These are phyloP conservation scores for Sarcophilus harrisii DNA, from an alignment of 2,797 vertebrate genomes.

Conservation along the genomic window DNA sequence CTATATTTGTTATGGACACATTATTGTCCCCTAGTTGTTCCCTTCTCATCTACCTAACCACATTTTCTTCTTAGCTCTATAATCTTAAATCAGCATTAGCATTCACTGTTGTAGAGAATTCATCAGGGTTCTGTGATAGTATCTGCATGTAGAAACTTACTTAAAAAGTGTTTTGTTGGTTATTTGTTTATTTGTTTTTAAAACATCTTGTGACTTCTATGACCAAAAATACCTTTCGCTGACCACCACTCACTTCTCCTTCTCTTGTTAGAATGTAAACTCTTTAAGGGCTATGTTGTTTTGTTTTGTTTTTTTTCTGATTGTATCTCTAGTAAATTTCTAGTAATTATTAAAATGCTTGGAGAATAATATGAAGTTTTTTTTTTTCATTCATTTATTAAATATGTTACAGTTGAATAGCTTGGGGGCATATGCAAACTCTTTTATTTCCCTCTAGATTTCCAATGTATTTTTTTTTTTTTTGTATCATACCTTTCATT, in stretches of 20 bases:
- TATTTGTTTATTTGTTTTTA: background rate
- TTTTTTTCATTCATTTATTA: background rate
- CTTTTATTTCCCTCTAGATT: slow-evolving; percentile 69
- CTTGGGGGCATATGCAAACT: slow-evolving; percentile 53
- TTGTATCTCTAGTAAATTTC: background rate
- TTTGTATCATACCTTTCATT: slow-evolving; percentile 64
- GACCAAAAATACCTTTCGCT: background rate
- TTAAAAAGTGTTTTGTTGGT: background rate
- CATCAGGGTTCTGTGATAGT: background rate
- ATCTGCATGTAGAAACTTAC: background rate
- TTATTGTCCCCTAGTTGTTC: background rate
- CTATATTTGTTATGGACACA: background rate
- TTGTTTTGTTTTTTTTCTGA: background rate
- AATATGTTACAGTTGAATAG: slow-evolving; percentile 14
- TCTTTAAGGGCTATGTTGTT: background rate
- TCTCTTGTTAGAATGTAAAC: background rate
- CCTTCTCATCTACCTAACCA: background rate
- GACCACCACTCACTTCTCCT: background rate
- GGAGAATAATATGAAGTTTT: background rate
- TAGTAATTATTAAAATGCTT: background rate
- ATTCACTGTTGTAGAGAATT: background rate
- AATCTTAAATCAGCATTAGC: background rate
- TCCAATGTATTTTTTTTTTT: slow-evolving; percentile 66
- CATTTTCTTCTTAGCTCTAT: background rate
- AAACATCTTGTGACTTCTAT: background rate